Evolutionary conservation across 2,888 invertebrate genomes (phyloP).

Genomic region (Eupithecia subumbrata): DNA sequence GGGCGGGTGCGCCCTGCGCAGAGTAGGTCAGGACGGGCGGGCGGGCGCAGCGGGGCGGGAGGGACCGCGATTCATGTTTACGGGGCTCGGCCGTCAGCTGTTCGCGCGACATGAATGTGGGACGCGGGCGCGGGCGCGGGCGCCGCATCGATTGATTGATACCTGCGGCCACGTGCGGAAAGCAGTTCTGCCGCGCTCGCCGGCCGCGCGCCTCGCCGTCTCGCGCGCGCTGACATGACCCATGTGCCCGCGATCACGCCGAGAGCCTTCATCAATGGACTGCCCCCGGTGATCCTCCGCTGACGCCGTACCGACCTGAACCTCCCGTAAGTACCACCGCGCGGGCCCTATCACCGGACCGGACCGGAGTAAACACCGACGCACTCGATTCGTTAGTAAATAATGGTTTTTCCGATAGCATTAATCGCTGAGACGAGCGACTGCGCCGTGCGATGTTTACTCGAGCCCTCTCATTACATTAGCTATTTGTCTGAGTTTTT

Average conservation of each 20-base stretch:
- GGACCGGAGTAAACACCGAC: conserved; percentile 47
- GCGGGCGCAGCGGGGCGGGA: conserved; percentile 43
- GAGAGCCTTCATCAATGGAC: conserved; percentile 71
- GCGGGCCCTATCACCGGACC: conserved; percentile 13
- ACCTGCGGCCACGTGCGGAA: conserved; percentile 64
- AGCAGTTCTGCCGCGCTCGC: conserved; percentile 71
- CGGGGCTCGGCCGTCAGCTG: conserved; percentile 80
- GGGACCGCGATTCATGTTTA: conserved; percentile 79
- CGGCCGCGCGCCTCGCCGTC: conserved; percentile 64
- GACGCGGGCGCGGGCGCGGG: conserved; percentile 66
- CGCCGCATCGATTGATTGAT: conserved; percentile 79
- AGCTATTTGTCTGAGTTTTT: conserved; percentile 65
- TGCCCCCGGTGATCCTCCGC: conserved; percentile 70
- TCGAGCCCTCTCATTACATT: conserved; percentile 63
- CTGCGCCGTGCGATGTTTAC: conserved; percentile 73
- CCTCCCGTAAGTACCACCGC: conserved; percentile 42
- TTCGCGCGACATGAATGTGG: conserved; percentile 78
- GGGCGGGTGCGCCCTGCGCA: conserved; percentile 50
- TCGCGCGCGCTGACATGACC: conserved; percentile 53
- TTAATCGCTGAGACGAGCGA: conserved; percentile 56
- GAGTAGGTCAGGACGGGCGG: conserved; percentile 55
- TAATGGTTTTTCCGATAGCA: conserved; percentile 28
- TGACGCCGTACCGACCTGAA: conserved; percentile 35
- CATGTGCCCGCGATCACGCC: conserved; percentile 53
- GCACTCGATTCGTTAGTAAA: conserved; percentile 61